Percentiles rank a stretch among this genome's conserved stretches.
These are phyloP conservation scores for Asarcornis scutulata DNA, from an alignment of 2,113 vertebrate genomes.

Conservation along the genomic window DNA sequence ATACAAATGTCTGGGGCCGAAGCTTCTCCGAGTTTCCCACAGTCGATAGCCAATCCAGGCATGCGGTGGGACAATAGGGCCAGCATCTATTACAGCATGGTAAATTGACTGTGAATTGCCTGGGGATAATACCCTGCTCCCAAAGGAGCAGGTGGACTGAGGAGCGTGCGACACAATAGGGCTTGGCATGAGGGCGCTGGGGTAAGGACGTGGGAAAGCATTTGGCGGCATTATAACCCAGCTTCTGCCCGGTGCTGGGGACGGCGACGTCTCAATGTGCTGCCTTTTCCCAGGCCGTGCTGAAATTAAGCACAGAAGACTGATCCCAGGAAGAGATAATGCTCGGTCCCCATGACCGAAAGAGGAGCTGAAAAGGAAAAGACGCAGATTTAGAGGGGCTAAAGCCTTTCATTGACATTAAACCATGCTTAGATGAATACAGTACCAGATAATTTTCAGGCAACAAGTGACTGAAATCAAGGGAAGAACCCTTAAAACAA, in stretches of 20 bases:
- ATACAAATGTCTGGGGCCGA: conserved; percentile 74
- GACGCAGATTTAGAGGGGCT: conserved; percentile 62
- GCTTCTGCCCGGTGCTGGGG: conserved; percentile 72
- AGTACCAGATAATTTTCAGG: conserved; percentile 64
- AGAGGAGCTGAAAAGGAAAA: conserved; percentile 10
- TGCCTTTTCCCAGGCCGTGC: conserved; percentile 67
- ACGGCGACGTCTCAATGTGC: conserved; percentile 69
- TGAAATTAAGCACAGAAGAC: conserved; percentile 21
- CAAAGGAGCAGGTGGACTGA: conserved; percentile 83
- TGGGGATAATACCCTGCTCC: conserved; percentile 81
- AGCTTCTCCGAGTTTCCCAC: conserved; percentile 79
- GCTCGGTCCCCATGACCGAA: background rate
- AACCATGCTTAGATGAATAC: conserved; percentile 68
- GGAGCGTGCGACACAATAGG: conserved; percentile 69
- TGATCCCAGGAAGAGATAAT: conserved; percentile 37
- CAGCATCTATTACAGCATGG: conserved; percentile 81
- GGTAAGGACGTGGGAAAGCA: conserved; percentile 80
- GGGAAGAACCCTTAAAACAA: conserved; percentile 2
- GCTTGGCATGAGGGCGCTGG: conserved; percentile 36
- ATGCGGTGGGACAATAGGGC: conserved; percentile 74
- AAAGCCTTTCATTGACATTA: conserved; percentile 49
- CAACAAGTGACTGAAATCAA: background rate
- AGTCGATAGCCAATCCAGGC: conserved; percentile 78
- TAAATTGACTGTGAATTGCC: conserved; percentile 82
- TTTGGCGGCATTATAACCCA: conserved; percentile 70